These are phyloP conservation scores for Lasioglossum marginatum DNA, from an alignment of 2,888 invertebrate species.

Conservation along the genomic window DNA sequence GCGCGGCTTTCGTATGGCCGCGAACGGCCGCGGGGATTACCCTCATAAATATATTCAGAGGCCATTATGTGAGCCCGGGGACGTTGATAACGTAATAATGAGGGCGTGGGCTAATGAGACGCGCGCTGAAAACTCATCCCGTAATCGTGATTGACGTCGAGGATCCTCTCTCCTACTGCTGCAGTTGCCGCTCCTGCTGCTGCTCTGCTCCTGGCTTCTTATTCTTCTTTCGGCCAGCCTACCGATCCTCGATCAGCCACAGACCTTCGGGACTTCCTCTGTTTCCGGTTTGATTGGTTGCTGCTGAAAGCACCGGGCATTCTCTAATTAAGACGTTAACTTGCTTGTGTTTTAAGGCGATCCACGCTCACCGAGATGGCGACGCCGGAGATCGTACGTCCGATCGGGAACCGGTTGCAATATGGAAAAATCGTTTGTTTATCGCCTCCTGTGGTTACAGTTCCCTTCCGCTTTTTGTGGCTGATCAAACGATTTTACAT, in stretches of 20 bases:
- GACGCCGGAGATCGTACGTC: slow-evolving; percentile 15
- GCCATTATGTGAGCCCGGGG: slow-evolving; percentile 74
- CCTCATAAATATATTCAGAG: slow-evolving; percentile 79
- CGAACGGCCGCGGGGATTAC: slow-evolving; percentile 71
- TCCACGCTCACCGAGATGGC: not conserved
- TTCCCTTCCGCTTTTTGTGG: not conserved
- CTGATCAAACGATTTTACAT: not conserved
- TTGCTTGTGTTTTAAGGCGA: slow-evolving; percentile 25
- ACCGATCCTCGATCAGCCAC: not conserved
- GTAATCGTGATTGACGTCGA: slow-evolving; percentile 75
- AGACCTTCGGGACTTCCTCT: slow-evolving; percentile 31
- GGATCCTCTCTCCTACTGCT: slow-evolving; percentile 25
- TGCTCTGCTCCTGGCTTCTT: not conserved
- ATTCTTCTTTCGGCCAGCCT: slow-evolving; percentile 18
- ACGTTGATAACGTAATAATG: slow-evolving; percentile 83
- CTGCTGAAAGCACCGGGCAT: slow-evolving; percentile 5
- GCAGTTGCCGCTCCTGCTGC: not conserved
- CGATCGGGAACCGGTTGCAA: slow-evolving; percentile 1
- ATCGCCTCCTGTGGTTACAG: not conserved
- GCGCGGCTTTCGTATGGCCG: slow-evolving; percentile 67
- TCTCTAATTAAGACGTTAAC: slow-evolving; percentile 37
- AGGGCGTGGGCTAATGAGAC: slow-evolving; percentile 80
- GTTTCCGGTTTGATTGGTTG: slow-evolving; percentile 35
- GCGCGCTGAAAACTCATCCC: slow-evolving; percentile 71
- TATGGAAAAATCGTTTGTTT: slow-evolving; percentile 19